Percentiles rank a stretch among this genome's conserved stretches.
Conservation (phyloP, 1,140 invertebrate species). For the Lasioglossum albipes region DNA sequence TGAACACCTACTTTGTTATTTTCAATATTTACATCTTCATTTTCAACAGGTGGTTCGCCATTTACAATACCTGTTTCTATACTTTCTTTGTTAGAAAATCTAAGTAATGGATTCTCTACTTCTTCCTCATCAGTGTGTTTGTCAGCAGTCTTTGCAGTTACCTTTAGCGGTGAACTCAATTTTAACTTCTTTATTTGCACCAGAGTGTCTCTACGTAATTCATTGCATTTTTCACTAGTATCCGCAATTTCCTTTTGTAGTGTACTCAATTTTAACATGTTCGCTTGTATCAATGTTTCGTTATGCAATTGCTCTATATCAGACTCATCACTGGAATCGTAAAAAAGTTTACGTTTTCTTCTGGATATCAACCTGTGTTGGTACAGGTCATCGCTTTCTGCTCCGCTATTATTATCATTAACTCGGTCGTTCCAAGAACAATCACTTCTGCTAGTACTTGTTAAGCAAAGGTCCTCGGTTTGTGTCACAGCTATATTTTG, state of each 20-base stretch:
- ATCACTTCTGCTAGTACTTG: background rate
- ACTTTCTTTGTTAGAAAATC: constrained; percentile 6
- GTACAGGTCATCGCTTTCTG: background rate
- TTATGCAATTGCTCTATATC: background rate
- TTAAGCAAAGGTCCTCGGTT: background rate
- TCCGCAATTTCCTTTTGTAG: fast-evolving
- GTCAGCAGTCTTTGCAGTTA: background rate
- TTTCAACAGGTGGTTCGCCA: too few relatives aligned
- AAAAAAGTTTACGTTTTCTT: background rate
- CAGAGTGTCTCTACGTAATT: too few relatives aligned
- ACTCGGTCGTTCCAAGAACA: background rate
- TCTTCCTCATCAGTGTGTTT: too few relatives aligned
- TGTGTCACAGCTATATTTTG: background rate
- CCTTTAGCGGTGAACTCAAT: too few relatives aligned
- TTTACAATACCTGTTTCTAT: constrained; percentile 16
- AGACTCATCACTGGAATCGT: background rate
- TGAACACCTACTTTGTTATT: too few relatives aligned
- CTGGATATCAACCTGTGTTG: background rate
- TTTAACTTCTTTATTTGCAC: background rate
- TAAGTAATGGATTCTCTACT: too few relatives aligned
- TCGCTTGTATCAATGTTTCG: background rate
- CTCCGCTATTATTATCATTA: too few relatives aligned
- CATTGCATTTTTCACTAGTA: background rate
- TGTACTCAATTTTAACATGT: background rate
- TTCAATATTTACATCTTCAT: too few relatives aligned